Base-by-base conservation (phyloP, 2,888 invertebrate species). In the Leptinotarsa haldemani region DNA sequence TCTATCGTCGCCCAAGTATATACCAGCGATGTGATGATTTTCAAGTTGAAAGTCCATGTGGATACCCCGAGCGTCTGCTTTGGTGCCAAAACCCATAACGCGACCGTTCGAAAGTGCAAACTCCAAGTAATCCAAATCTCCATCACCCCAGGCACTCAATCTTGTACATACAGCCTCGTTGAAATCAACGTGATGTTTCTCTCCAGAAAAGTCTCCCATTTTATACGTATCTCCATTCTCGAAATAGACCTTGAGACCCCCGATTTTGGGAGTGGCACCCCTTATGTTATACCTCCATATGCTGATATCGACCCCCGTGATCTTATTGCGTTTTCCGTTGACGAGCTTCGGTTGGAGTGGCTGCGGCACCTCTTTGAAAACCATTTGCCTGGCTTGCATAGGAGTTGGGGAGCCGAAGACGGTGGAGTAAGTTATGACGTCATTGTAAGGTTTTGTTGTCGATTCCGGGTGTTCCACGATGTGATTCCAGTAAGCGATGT, bases 101-200 rank as follows among this genome's bases (percentile, higher is more conserved):
- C 71, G 56, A 25, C 67, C 71, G 66, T 71, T 61, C 9, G 67
- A 67, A 50, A 67, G 66, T 12, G 16, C 30, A 25, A 71, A 71
- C 22, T 71, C 71, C 30, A 71, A 47, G 16, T 61, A 66, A 50
- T 71, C 67, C 30, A 71, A 18, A 40, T 16, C 46, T 12, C 65
- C 58, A 61, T 67, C 67, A 13, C 71, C 71, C 65, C 66, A 71
- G 61, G 63, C 71, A n/a, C 15, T 67, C 15, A 71, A 20, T 63
- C 61, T 61, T 5, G 67, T 48, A 30, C 66, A 67, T 0, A 30
- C 16, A 9, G 56, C 22, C 40, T 67, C 63, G 1, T 67, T 63
- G 25, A 71, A 71, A n/a, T 46, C 20, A 30, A 71, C 16, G 25
- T 66, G 1, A 18, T 66, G 48, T 16, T 48, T 48, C 16, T 48